A percentile compares a stretch with the other conserved stretches of the same genome.
Evolutionary conservation across 2,113 vertebrate species (phyloP).

Genomic region (Vicugna pacos): DNA sequence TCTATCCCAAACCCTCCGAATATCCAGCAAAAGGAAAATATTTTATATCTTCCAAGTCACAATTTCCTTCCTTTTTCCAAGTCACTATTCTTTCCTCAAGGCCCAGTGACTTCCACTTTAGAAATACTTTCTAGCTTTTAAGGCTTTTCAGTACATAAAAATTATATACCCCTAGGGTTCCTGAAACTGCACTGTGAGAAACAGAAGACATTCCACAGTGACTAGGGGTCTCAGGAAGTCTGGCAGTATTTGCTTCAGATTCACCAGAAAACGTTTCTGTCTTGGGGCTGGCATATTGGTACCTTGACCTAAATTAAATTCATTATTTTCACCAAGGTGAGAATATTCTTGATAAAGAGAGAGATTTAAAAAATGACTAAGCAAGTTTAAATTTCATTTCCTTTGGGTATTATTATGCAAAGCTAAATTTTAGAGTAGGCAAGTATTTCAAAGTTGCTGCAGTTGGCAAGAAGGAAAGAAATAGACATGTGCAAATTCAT

Average conservation of each 20-base stretch:
- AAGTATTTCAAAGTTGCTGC: slow-evolving; percentile 49
- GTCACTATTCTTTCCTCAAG: not conserved
- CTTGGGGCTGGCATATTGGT: not conserved
- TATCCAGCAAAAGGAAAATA: not conserved
- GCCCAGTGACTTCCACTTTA: not conserved
- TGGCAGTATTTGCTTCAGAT: not conserved
- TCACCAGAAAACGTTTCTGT: not conserved
- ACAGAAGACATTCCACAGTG: not conserved
- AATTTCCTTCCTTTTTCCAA: not conserved
- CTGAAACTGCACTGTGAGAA: not conserved
- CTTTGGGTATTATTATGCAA: not conserved
- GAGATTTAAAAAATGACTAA: not conserved
- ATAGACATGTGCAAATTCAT: slow-evolving; percentile 47
- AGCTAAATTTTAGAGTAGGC: not conserved
- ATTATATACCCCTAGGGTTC: not conserved
- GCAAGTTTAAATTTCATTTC: slow-evolving; percentile 36
- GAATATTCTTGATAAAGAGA: not conserved
- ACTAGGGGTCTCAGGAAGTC: not conserved
- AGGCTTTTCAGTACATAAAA: not conserved
- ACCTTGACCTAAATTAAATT: not conserved
- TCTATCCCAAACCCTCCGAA: not conserved
- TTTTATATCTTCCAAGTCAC: slow-evolving; percentile 10
- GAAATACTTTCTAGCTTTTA: not conserved
- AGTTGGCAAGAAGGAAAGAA: slow-evolving; percentile 27
- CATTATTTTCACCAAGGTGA: not conserved